Conservation (phyloP, 2,113 vertebrate species). For the Neotragus moschatus region DNA sequence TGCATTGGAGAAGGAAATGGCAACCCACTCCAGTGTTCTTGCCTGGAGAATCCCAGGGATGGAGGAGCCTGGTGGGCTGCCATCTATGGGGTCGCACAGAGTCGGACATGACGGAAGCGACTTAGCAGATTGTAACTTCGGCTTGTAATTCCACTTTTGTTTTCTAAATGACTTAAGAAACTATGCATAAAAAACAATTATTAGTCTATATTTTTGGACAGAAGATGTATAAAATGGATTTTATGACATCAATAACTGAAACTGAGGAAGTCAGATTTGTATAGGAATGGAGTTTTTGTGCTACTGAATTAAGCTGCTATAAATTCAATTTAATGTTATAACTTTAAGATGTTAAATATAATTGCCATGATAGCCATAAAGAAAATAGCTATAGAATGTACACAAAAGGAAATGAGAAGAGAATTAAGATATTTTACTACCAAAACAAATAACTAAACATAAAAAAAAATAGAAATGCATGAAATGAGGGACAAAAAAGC, state of each 20-base stretch:
- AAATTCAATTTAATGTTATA: slow-evolving; percentile 19
- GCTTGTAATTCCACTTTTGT: background rate
- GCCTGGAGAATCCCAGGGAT: too few relatives aligned
- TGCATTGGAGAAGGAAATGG: too few relatives aligned
- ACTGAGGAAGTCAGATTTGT: background rate
- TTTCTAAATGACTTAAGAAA: background rate
- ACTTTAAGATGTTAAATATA: slow-evolving; percentile 20
- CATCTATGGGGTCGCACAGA: too few relatives aligned
- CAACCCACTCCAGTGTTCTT: too few relatives aligned
- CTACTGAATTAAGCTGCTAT: background rate
- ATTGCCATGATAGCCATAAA: slow-evolving; percentile 22
- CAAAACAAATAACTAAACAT: background rate
- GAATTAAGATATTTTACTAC: background rate
- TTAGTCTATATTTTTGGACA: background rate
- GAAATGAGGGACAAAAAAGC: background rate
- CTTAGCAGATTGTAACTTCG: background rate
- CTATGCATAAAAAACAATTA: background rate
- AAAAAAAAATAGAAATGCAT: background rate
- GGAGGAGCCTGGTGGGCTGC: too few relatives aligned
- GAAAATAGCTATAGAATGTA: slow-evolving; percentile 6
- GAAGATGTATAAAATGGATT: background rate
- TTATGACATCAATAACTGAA: background rate
- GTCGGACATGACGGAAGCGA: too few relatives aligned
- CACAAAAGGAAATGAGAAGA: background rate
- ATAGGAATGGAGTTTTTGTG: background rate